phyloP scores from a whole-genome alignment of 2,113 vertebrate genomes.

The Odocoileus virginianus region DNA sequence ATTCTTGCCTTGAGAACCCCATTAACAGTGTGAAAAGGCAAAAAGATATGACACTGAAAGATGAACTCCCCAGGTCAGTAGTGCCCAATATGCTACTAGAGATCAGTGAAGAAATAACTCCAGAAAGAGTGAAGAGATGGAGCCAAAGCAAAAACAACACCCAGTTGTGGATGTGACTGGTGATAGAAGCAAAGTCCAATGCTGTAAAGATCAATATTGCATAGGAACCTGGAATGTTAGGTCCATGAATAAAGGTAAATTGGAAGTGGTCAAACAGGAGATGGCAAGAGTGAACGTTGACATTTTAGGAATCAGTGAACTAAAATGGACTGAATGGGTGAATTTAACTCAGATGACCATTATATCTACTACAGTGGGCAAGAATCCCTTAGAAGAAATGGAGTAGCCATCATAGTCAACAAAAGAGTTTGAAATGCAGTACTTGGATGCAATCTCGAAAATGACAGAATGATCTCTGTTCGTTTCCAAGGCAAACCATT shows the following conservation, averaged over 20 bases:
- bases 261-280: not conserved
- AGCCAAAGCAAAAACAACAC: not conserved
- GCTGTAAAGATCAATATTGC: not conserved
- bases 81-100: not conserved
- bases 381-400: not conserved
- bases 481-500: not conserved
- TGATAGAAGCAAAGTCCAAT: not conserved
- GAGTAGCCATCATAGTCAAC: not conserved
- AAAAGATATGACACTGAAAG: not conserved
- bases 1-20: not conserved
- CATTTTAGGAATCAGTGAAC: not conserved
- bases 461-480: not conserved
- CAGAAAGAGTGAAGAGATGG: not conserved
- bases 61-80: not conserved
- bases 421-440: not conserved
- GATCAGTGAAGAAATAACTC: not conserved
- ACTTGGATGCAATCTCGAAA: not conserved
- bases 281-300: accelerated
- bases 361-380: not conserved
- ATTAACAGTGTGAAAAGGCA: not conserved
- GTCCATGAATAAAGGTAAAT: not conserved
- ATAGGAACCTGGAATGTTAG: not conserved
- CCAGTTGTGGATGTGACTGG: not conserved
- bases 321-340: not conserved
- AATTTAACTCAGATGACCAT: not conserved